Evolutionary conservation across 1,140 invertebrate species (phyloP), one percentile per base, ranked within the genome.

Genomic region (Zaprionus africanus): DNA sequence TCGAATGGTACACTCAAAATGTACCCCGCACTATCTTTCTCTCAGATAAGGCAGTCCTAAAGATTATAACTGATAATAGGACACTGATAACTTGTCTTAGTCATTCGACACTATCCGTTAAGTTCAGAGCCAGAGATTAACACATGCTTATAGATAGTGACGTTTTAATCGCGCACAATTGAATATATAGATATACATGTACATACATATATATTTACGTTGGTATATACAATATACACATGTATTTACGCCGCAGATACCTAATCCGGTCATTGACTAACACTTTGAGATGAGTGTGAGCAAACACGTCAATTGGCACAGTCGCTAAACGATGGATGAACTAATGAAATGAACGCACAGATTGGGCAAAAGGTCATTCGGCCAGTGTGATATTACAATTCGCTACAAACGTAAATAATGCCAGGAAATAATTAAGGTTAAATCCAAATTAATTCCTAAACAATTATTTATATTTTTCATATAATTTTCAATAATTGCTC

Each of bases 181-280:
- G 2, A 17, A 17, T 31, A 38, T 36, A 62, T 17, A 56, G 1
- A 46, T 26, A 38, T 36, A 4, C n/a, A 15, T 51, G 22, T 9
- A 4, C 0, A 54, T 15, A 11, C 5, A 6, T 7, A 31, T 31
- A 31, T 31, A 31, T 9, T 0, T 31, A 9, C 9, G 31, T 34
- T 34, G 11, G 31, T 34, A 34, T 34, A 9, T 34, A 34, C 0
- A 11, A 34, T 11, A 5, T 53, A 26, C 61, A 53, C 34, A 53
- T 41, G 13, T 41, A 41, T 41, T 22, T 13, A 12, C 4, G 68
- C 36, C 26, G 51, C 46, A 61, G 57, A 65, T 79, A 77, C 51
- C 60, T 77, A 83, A 76, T 77, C 63, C 64, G 77, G 81, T 80
- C 81, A 83, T 51, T 81, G 81, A 65, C 81, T 46, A 67, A 68